Evolutionary conservation across 2,797 vertebrate genomes (phyloP).

Genomic region (Sebastolobus alascanus): DNA sequence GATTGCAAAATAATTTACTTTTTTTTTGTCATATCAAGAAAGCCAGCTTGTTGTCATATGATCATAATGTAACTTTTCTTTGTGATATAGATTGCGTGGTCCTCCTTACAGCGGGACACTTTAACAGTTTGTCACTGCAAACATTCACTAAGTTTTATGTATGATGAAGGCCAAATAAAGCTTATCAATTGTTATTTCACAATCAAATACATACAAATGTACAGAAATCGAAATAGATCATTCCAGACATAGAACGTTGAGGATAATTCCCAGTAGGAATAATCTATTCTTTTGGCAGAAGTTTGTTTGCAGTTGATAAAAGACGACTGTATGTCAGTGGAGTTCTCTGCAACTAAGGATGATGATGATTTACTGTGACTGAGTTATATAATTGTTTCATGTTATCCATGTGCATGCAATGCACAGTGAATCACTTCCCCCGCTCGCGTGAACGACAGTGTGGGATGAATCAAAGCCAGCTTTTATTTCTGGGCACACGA

Average conservation of each 20-base stretch:
- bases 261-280: background rate
- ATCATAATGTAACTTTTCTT: background rate
- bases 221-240: background rate
- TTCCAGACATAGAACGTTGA: background rate
- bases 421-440: background rate
- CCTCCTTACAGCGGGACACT: background rate
- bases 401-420: background rate
- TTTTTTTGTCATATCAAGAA: background rate
- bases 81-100: background rate
- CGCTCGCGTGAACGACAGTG: background rate
- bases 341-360: background rate
- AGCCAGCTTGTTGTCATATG: background rate
- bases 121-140: background rate
- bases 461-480: background rate
- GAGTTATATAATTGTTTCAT: conserved; percentile 8
- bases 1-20: background rate
- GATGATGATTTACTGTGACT: background rate
- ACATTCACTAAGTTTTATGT: background rate
- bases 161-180: background rate
- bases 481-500: conserved; percentile 2
- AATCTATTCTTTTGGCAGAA: background rate
- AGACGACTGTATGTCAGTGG: background rate
- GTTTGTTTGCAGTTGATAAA: background rate
- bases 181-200: background rate
- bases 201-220: no score